A percentile compares a stretch with the other conserved stretches of the same genome.
These are phyloP conservation scores for Orthochromis indermauri DNA, from an alignment of 2,113 vertebrate species.

Conservation along the genomic window DNA sequence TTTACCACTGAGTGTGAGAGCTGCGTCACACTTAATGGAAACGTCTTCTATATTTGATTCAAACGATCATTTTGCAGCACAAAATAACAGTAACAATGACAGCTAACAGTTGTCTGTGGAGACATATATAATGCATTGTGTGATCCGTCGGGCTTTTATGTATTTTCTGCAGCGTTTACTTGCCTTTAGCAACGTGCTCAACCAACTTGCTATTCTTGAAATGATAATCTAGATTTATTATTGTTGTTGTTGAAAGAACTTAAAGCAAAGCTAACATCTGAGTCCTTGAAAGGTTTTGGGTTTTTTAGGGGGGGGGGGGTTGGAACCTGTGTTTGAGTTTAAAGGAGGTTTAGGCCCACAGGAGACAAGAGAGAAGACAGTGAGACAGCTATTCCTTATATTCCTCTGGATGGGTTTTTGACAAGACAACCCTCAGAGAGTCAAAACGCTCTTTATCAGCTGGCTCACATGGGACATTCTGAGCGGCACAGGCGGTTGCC, in stretches of 20 bases:
- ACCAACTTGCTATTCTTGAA: background rate
- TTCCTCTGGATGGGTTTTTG: background rate
- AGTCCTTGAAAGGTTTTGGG: background rate
- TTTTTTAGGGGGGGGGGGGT: rapidly evolving
- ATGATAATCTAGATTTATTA: background rate
- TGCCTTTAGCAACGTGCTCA: background rate
- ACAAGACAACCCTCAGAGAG: background rate
- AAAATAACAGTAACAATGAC: background rate
- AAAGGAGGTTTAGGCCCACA: background rate
- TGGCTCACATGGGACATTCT: background rate
- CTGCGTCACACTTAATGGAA: background rate
- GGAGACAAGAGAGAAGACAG: background rate
- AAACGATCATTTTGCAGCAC: background rate
- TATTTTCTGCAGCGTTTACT: background rate
- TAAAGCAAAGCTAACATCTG: background rate
- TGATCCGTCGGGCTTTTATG: background rate
- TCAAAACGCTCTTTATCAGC: background rate
- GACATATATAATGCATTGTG: background rate
- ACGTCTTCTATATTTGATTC: background rate
- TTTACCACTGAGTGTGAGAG: background rate
- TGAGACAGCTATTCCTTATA: background rate
- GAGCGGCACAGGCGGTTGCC: background rate
- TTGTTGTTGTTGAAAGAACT: background rate
- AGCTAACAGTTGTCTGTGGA: rapidly evolving
- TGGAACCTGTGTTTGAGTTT: background rate